Evolutionary conservation across 2,797 vertebrate species (phyloP).

Genomic region (Selene dorsalis): DNA sequence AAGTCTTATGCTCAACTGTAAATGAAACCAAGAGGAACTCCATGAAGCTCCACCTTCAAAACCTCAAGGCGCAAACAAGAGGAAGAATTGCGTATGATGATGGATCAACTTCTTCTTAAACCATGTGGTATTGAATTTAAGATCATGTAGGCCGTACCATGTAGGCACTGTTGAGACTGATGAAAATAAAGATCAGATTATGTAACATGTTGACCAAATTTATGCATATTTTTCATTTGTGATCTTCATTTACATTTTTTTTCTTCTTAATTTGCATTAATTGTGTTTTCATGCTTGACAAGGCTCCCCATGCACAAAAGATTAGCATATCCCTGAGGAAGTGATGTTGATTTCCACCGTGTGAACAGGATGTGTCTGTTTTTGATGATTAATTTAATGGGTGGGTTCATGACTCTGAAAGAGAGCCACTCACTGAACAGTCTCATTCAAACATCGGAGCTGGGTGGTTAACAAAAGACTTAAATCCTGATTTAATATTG

Average conservation of each 20-base stretch:
- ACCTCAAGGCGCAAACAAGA: conserved; percentile 54
- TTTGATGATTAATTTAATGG: conserved; percentile 11
- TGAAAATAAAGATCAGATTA: not conserved
- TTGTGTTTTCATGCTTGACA: not conserved
- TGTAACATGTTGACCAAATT: not conserved
- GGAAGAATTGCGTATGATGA: conserved; percentile 32
- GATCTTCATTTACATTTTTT: not conserved
- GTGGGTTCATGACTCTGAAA: too few relatives aligned
- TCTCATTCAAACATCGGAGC: not conserved
- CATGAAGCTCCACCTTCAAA: conserved; percentile 72
- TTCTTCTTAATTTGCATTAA: conserved; percentile 12
- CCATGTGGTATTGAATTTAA: not conserved
- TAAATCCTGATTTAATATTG: not conserved
- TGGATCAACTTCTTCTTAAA: not conserved
- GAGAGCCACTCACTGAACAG: not conserved
- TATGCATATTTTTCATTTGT: not conserved
- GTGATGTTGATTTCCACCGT: not conserved
- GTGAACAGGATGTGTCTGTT: conserved; percentile 41
- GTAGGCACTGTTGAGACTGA: not conserved
- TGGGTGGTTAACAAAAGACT: not conserved
- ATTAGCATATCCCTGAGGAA: conserved; percentile 41
- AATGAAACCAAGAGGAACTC: conserved; percentile 73
- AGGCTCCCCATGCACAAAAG: not conserved
- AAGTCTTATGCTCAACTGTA: conserved; percentile 28
- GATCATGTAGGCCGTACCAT: not conserved